A percentile compares a stretch with the other conserved stretches of the same genome.
phyloP scores from a whole-genome alignment of 2,113 vertebrate genomes.

The Acrocephalus kingi region DNA sequence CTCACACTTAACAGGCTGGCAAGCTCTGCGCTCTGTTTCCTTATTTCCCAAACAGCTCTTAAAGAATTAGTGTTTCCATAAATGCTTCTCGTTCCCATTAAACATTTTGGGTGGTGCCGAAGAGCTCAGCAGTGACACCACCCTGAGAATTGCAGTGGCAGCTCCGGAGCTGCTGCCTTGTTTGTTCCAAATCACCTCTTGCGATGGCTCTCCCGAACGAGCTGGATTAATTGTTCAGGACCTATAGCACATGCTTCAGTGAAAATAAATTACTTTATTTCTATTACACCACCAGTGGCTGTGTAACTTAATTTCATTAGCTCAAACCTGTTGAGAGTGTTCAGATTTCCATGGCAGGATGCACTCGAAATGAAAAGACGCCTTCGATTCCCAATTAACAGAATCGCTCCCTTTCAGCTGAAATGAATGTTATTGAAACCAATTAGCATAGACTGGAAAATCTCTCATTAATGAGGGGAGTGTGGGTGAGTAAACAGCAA shows the following conservation, averaged over 20 bases:
- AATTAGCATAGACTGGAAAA: constrained; percentile 99
- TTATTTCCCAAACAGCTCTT: constrained; percentile 29
- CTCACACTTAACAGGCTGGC: not conserved
- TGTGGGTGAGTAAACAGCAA: constrained; percentile 99
- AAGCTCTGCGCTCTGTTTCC: not conserved
- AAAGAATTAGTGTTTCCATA: constrained; percentile 17
- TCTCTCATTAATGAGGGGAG: constrained; percentile 99
- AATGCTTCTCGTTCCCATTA: not conserved
- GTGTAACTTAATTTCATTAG: constrained; percentile 99
- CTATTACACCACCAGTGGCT: constrained; percentile 85
- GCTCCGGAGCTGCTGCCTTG: constrained; percentile 53
- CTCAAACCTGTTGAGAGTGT: constrained; percentile 93
- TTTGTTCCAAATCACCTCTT: constrained; percentile 63
- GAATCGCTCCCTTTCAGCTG: constrained; percentile 98
- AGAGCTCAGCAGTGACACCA: constrained; percentile 28
- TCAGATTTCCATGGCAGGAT: constrained; percentile 91
- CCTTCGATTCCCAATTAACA: constrained; percentile 97
- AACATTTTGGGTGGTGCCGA: not conserved
- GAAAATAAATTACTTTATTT: constrained; percentile 99
- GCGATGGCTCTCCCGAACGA: constrained; percentile 62
- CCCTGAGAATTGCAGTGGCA: constrained; percentile 51
- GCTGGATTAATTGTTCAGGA: constrained; percentile 90
- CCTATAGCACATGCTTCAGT: constrained; percentile 94
- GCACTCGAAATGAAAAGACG: constrained; percentile 97
- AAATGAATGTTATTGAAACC: constrained; percentile 99